A percentile compares a stretch with the other conserved stretches of the same genome.
Evolutionary conservation across 1,140 invertebrate genomes (phyloP).

Genomic region (Agrypnia vestita): DNA sequence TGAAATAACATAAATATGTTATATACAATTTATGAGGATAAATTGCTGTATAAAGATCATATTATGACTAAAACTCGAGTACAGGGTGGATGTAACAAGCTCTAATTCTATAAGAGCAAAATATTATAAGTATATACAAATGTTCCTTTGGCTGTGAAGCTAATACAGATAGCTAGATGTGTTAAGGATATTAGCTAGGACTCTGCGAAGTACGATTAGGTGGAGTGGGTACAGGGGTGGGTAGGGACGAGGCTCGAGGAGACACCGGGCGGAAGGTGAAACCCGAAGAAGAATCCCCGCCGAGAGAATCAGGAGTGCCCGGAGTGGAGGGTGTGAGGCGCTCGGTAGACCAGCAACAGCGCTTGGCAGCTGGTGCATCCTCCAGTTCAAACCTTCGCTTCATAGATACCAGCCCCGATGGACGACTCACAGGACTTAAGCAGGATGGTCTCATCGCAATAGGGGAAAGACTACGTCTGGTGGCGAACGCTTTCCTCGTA

Average conservation of each 20-base stretch:
- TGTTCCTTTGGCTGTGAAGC: slow-evolving; percentile 57
- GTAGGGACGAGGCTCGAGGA: slow-evolving; percentile 51
- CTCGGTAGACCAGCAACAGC: slow-evolving; percentile 65
- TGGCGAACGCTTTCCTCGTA: slow-evolving; percentile 84
- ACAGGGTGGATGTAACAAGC: neutral
- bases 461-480: slow-evolving; percentile 86
- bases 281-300: slow-evolving; percentile 51
- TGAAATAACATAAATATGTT: neutral
- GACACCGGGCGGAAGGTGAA: slow-evolving; percentile 61
- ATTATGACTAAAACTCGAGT: slow-evolving; percentile 2
- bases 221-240: slow-evolving; percentile 46
- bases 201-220: slow-evolving; percentile 54
- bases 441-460: slow-evolving; percentile 85
- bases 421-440: slow-evolving; percentile 81
- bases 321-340: slow-evolving; percentile 64
- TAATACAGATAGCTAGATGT: slow-evolving; percentile 27
- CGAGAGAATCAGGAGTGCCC: slow-evolving; percentile 48
- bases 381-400: slow-evolving; percentile 88
- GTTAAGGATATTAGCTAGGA: slow-evolving; percentile 57
- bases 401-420: slow-evolving; percentile 80
- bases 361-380: slow-evolving; percentile 70
- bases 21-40: slow-evolving; percentile 3
- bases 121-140: slow-evolving; percentile 44
- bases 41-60: neutral
- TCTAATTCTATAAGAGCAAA: slow-evolving; percentile 28